Conservation (phyloP, 2,113 vertebrate genomes). For the Lepisosteus osseus region DNA sequence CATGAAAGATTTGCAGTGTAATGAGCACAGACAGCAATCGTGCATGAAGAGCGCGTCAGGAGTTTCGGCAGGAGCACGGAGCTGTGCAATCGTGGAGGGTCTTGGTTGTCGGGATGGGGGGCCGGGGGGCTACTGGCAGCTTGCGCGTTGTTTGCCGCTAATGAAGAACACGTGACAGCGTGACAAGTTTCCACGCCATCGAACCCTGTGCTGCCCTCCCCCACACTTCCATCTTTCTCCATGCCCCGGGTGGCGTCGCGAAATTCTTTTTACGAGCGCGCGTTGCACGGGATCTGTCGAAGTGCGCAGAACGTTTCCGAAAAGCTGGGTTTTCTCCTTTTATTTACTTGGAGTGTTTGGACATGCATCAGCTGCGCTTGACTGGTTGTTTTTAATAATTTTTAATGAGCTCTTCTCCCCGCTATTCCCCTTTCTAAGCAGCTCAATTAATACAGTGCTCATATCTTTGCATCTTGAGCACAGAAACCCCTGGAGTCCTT, state of each 20-base stretch:
- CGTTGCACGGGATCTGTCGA: too few species aligned
- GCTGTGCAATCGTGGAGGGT: background rate
- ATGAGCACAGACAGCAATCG: background rate
- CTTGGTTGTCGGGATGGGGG: background rate
- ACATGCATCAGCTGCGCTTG: conserved; percentile 31
- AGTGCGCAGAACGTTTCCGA: too few species aligned
- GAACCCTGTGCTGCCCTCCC: background rate
- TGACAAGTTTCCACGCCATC: background rate
- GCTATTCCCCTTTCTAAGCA: conserved; percentile 63
- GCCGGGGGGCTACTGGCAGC: background rate
- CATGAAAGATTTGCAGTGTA: too few species aligned
- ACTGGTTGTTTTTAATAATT: conserved; percentile 35
- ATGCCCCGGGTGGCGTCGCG: background rate
- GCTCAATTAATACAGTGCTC: conserved; percentile 62
- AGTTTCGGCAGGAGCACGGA: background rate
- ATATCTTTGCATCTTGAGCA: conserved; percentile 50
- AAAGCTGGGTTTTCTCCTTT: background rate
- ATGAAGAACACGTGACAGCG: background rate
- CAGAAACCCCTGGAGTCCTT: conserved; percentile 31
- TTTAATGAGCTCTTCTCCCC: conserved; percentile 69
- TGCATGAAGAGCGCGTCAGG: background rate
- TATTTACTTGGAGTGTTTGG: conserved; percentile 32
- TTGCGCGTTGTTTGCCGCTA: background rate
- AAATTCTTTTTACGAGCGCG: too few species aligned
- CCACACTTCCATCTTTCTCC: background rate